phyloP scores from a whole-genome alignment of 1,140 invertebrate genomes.

The Heterodera carotae region DNA sequence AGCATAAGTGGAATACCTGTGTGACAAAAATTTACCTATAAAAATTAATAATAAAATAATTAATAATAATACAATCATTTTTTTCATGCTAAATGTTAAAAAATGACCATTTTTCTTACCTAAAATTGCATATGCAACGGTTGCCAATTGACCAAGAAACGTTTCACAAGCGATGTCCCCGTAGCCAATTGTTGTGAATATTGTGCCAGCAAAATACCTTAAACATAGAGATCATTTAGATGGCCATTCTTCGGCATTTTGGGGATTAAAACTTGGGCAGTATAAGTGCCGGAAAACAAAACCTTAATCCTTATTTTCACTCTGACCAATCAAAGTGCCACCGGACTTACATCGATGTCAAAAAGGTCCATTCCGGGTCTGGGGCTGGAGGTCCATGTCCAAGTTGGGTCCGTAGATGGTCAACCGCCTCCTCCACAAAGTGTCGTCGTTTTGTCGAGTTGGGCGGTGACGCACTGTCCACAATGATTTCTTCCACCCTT shows the following conservation, averaged over 20 bases:
- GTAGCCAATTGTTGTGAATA: conserved; percentile 73
- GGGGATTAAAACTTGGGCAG: too few relatives aligned
- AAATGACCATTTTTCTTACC: conserved; percentile 67
- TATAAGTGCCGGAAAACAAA: neutral
- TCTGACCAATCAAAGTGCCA: neutral
- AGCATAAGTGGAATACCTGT: conserved; percentile 91
- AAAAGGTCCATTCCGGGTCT: conserved; percentile 48
- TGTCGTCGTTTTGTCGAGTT: conserved; percentile 25
- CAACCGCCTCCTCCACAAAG: conserved; percentile 53
- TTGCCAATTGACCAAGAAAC: conserved; percentile 84
- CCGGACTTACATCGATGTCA: conserved; percentile 36
- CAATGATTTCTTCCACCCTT: conserved; percentile 52
- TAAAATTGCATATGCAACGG: conserved; percentile 91
- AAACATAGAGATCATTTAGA: neutral
- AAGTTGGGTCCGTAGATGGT: conserved; percentile 47
- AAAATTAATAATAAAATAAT: conserved; percentile 17
- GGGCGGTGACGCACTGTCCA: conserved; percentile 38
- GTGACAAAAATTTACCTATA: conserved; percentile 75
- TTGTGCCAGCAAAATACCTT: conserved; percentile 57
- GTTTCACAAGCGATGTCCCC: conserved; percentile 93
- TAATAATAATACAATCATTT: neutral
- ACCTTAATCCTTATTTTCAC: neutral
- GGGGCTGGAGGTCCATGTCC: conserved; percentile 11
- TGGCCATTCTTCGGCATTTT: too few relatives aligned
- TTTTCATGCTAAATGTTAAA: neutral